A percentile compares a stretch with the other conserved stretches of the same genome.
These are phyloP conservation scores for Acleris laterana DNA, from an alignment of 2,888 invertebrate species.

Conservation along the genomic window DNA sequence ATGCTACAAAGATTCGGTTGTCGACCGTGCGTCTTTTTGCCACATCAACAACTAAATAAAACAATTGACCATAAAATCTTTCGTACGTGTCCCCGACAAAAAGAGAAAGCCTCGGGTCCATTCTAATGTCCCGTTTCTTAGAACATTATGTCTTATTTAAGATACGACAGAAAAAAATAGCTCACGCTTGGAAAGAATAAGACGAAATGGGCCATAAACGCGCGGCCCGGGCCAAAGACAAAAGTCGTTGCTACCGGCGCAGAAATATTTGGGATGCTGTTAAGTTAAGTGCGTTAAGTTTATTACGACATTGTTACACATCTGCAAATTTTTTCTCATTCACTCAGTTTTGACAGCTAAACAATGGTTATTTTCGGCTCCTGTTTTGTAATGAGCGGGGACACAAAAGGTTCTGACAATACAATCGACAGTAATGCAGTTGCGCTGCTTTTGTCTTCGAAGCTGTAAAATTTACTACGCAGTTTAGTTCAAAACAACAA, in stretches of 20 bases:
- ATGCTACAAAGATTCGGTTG: slow-evolving; percentile 36
- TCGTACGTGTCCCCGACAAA: slow-evolving; percentile 76
- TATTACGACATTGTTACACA: slow-evolving; percentile 77
- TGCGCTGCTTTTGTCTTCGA: slow-evolving; percentile 15
- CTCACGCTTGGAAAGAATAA: slow-evolving; percentile 70
- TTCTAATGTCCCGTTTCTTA: slow-evolving; percentile 80
- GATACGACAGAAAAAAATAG: slow-evolving; percentile 76
- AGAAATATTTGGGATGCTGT: slow-evolving; percentile 75
- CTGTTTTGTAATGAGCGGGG: slow-evolving; percentile 68
- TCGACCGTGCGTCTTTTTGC: slow-evolving; percentile 56
- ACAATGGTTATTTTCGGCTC: slow-evolving; percentile 73
- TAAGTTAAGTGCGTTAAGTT: slow-evolving; percentile 72
- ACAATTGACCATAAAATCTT: slow-evolving; percentile 81
- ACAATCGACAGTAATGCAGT: slow-evolving; percentile 17
- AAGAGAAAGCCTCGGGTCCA: slow-evolving; percentile 75
- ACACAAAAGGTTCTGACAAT: slow-evolving; percentile 43
- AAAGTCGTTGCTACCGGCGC: slow-evolving; percentile 73
- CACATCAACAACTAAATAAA: slow-evolving; percentile 70
- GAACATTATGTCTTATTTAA: slow-evolving; percentile 84
- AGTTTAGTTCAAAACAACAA: slow-evolving; percentile 7
- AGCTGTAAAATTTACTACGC: slow-evolving; percentile 11
- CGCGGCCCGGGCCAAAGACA: slow-evolving; percentile 65
- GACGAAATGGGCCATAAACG: slow-evolving; percentile 77
- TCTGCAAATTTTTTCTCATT: slow-evolving; percentile 65
- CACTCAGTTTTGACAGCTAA: slow-evolving; percentile 68